Evolutionary conservation across 2,888 invertebrate genomes (phyloP).

Genomic region (Tetragonisca angustula): DNA sequence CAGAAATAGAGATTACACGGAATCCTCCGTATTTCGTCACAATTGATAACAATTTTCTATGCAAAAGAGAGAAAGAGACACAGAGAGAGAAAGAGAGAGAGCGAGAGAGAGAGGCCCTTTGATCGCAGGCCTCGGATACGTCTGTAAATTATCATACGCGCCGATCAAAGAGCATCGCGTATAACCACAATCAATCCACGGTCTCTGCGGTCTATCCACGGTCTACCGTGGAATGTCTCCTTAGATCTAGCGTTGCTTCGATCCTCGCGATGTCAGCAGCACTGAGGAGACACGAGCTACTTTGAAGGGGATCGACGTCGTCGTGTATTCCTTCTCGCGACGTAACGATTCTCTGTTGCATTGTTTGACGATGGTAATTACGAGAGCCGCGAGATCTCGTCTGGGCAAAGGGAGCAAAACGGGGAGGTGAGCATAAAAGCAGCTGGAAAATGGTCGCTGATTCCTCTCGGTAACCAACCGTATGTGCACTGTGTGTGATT

Average conservation of each 20-base stretch:
- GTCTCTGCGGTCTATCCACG: constrained; percentile 32
- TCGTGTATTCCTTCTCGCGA: constrained; percentile 21
- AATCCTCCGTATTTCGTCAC: too few relatives aligned
- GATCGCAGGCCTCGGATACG: background rate
- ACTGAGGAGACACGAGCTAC: background rate
- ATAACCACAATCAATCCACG: constrained; percentile 52
- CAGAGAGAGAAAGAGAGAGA: too few relatives aligned
- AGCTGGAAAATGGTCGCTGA: constrained; percentile 24
- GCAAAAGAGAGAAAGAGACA: too few relatives aligned
- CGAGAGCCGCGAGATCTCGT: constrained; percentile 63
- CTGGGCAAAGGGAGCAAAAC: constrained; percentile 61
- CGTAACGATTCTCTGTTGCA: constrained; percentile 68
- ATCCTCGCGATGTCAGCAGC: constrained; percentile 11
- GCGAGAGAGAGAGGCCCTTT: background rate
- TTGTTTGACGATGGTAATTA: constrained; percentile 81
- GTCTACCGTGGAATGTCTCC: constrained; percentile 57
- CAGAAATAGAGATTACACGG: too few relatives aligned
- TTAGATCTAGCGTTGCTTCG: constrained; percentile 27
- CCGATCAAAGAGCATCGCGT: constrained; percentile 51
- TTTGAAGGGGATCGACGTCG: constrained; percentile 6
- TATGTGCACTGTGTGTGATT: background rate
- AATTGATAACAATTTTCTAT: background rate
- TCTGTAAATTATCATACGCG: constrained; percentile 50
- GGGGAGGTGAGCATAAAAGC: constrained; percentile 37
- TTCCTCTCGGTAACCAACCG: background rate